phyloP scores from a whole-genome alignment of 2,113 vertebrate species.

The Platichthys stellatus region DNA sequence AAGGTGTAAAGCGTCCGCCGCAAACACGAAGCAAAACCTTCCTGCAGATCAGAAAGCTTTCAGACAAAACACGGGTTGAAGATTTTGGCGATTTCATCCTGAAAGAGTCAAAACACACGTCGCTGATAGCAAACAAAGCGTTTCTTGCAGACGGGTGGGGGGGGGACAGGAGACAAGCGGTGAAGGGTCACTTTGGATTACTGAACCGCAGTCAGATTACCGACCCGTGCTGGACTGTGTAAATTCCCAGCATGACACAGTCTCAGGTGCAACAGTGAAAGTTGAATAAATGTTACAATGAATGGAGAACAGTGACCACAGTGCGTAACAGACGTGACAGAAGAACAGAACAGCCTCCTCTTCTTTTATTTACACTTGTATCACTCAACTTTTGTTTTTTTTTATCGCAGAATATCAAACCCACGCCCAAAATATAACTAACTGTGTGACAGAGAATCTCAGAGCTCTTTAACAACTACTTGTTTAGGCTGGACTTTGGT shows the following conservation, averaged over 20 bases:
- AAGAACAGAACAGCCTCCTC: background rate
- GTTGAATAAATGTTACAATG: background rate
- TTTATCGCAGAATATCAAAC: conserved; percentile 13
- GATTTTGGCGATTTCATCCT: background rate
- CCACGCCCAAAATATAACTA: background rate
- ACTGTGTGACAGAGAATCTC: conserved; percentile 29
- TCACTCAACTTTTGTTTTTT: background rate
- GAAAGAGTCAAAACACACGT: background rate
- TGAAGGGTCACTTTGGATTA: conserved; percentile 61
- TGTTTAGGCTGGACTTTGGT: no score
- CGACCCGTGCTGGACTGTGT: conserved; percentile 18
- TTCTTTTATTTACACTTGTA: background rate
- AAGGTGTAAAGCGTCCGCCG: background rate
- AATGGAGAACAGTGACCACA: conserved; percentile 9
- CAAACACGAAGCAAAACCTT: background rate
- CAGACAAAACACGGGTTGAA: background rate
- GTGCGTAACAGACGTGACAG: conserved; percentile 62
- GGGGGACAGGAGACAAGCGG: background rate
- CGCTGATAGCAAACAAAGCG: background rate
- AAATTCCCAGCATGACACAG: conserved; percentile 19
- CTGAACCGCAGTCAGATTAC: conserved; percentile 41
- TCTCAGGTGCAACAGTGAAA: background rate
- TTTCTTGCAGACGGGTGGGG: background rate
- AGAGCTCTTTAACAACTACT: background rate
- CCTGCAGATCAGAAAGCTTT: background rate